Evolutionary conservation across 2,888 invertebrate genomes (phyloP), one percentile per base, ranked within the genome.

Genomic region (Hydraecia micacea): DNA sequence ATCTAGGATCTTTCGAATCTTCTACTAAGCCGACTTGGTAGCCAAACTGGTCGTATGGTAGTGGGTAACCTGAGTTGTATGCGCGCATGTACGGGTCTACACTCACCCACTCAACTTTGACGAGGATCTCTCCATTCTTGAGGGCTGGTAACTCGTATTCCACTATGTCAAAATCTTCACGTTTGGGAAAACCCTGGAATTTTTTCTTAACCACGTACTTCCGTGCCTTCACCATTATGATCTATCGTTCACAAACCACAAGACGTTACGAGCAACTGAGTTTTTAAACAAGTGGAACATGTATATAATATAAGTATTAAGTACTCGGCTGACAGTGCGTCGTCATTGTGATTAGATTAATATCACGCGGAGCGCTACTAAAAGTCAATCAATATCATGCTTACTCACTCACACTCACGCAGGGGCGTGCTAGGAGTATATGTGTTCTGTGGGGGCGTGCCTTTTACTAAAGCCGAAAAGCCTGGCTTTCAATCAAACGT

Each of bases 1-100:
- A 98, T 3, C 97, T 92, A 0, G 95, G 87, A 91, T 98, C 96
- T 88, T 97, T 97, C 32, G 98, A 98, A 84, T 98, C 97, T 73
- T 97, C 92, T 15, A 98, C 97, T 89, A 90, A 68, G 49, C 90
- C 94, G 2, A 94, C 91, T 89, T 93, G 91, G 70, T 74, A 91
- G 18, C 92, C 88, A 77, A 92, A 93, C 82, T 94, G 94, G 79
- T 94, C 93, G 71, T 93, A 94, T 0, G 94, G 94, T 5, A 90
- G 36, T 9, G 87, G 39, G 42, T 74, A 73, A 5, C 73, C 77
- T 11, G n/a, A 8, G 77, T 88, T 90, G 81, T 91, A 92, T 1
- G 90, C 91, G 0, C 90, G 89, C 65, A 87, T 77, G 70, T 91
- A 93, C 0, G 93, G 93, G 49, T 93, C 93, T 11, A 93, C 93